Percentiles rank a stretch among this genome's conserved stretches.
These are phyloP conservation scores for Genyomyrus donnyi DNA, from an alignment of 2,113 vertebrate species.

Conservation along the genomic window DNA sequence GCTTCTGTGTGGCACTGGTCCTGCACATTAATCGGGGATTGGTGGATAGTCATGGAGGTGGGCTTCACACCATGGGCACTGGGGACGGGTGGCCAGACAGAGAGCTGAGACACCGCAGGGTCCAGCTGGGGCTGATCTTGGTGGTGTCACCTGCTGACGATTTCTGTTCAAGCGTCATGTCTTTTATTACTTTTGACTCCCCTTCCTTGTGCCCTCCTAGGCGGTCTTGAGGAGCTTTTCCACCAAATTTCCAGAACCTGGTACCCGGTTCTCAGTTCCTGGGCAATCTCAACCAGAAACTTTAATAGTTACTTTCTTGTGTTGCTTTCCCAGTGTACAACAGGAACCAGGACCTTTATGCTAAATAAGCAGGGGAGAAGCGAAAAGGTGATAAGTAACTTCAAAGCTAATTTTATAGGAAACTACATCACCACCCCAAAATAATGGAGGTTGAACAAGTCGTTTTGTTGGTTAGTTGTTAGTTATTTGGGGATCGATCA, in stretches of 20 bases:
- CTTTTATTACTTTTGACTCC: neutral
- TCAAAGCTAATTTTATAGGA: neutral
- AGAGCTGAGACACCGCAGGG: neutral
- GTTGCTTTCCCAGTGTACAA: neutral
- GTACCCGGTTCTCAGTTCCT: neutral
- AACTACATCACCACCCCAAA: neutral
- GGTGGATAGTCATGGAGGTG: slow-evolving; percentile 25
- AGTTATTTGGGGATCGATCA: neutral
- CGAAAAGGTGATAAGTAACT: neutral
- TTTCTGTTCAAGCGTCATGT: neutral
- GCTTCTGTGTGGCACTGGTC: slow-evolving; percentile 38
- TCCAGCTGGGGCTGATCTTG: neutral
- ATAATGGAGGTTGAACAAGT: neutral
- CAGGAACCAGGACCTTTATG: neutral
- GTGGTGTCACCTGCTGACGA: neutral
- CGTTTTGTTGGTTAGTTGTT: neutral
- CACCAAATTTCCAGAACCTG: neutral
- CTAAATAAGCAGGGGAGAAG: neutral
- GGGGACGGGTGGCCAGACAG: neutral
- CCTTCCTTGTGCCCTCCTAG: neutral
- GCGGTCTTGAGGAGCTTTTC: neutral
- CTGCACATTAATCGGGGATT: slow-evolving; percentile 32
- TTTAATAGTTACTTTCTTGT: neutral
- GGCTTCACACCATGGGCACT: neutral
- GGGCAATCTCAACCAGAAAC: neutral